Conservation (phyloP, 2,888 invertebrate species). For the Drosophila vallismaia region DNA sequence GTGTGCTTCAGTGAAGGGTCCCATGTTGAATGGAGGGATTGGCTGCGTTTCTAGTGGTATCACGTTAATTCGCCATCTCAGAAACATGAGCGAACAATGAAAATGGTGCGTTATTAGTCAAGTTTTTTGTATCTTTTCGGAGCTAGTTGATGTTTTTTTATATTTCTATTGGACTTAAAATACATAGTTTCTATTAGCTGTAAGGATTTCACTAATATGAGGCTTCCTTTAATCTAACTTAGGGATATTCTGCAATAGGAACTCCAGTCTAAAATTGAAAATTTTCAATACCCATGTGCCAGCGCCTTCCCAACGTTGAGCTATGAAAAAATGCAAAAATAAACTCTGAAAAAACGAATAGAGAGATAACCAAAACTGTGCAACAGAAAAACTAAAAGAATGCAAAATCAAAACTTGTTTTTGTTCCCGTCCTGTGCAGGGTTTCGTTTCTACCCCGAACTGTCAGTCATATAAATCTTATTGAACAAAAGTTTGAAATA, state of each 20-base stretch:
- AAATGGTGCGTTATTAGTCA: slow-evolving; percentile 16
- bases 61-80: slow-evolving; percentile 23
- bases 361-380: slow-evolving; percentile 4
- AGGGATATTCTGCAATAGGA: background rate
- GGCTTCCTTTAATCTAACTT: background rate
- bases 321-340: slow-evolving; percentile 15
- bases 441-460: slow-evolving; percentile 25
- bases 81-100: slow-evolving; percentile 24
- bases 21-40: slow-evolving; percentile 20
- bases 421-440: slow-evolving; percentile 21
- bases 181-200: too few species aligned
- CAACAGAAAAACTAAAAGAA: slow-evolving; percentile 14
- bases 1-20: slow-evolving; percentile 16
- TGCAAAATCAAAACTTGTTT: slow-evolving; percentile 38
- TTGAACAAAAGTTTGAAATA: slow-evolving; percentile 62
- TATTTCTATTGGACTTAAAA: too few species aligned
- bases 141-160: too few species aligned
- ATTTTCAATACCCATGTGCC: slow-evolving; percentile 6
- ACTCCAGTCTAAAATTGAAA: background rate
- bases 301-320: slow-evolving; percentile 13
- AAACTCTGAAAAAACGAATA: background rate
- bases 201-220: too few species aligned
- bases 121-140: slow-evolving; percentile 18
- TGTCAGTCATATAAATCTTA: slow-evolving; percentile 72
- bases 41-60: slow-evolving; percentile 31